Base-by-base conservation (phyloP, 2,888 invertebrate genomes). In the Sinotaia quadrata region DNA sequence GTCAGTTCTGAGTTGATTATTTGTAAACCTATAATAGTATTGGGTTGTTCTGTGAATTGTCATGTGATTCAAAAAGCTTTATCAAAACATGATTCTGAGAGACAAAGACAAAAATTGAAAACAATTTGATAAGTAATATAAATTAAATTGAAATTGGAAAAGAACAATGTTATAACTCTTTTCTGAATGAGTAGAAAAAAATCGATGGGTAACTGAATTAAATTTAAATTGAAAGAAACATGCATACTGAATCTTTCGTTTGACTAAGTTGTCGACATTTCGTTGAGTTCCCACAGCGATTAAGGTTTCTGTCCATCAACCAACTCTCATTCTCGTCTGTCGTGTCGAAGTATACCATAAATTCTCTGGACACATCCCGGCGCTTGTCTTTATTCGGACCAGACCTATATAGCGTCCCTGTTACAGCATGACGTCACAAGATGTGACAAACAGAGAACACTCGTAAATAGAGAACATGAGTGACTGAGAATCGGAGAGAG, bases 321-420 rank as follows among this genome's bases (percentile, higher is more conserved):
- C 72, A 72, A 54, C 70, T 72, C 27, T 58, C 24, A 29, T 74
- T 63, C 33, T 75, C 75, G 54, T 75, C 67, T 12, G 69, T 65
- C 2, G 58, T 49, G 60, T 73, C 71, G 54, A 68, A 52, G 51
- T 72, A 68, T n/a, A 75, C 24, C 12, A 72, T 63, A 34, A 52
- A 74, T 27, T 75, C 75, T 27, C 54, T 56, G 27, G 49, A 36
- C 8, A 67, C 66, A 62, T 75, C 75, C 24, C 24, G 59, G 12
- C 73, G 51, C 24, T 24, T 24, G 18, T 52, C 71, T 37, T 62
- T 34, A 8, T 21, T 27, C n/a, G 12, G 65, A 1, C 65, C 63
- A 12, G 54, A 7, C 29, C 15, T n/a, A 15, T 15, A n/a, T 27
- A 67, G 54, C 8, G 52, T 31, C n/a, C 58, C 37, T 59, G 31